A percentile compares a stretch with the other conserved stretches of the same genome.
These are phyloP conservation scores for Spodoptera frugiperda DNA, from an alignment of 1,140 invertebrate genomes.

Conservation along the genomic window DNA sequence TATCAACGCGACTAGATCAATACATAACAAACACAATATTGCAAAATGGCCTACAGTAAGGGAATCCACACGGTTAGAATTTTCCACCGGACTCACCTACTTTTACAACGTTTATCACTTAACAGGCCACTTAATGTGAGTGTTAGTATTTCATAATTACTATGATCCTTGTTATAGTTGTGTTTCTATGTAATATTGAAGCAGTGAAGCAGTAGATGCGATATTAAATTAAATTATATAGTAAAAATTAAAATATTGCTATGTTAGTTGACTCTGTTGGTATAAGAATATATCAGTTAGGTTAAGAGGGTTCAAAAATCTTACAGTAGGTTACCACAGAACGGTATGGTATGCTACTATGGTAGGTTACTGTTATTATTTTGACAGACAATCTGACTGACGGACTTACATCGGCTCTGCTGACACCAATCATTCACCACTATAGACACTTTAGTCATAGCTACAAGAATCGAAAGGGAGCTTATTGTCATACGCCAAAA, in stretches of 20 bases:
- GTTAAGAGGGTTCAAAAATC: too few species aligned
- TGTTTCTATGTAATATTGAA: neutral
- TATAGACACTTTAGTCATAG: too few species aligned
- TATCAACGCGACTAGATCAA: too few species aligned
- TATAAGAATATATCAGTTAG: too few species aligned
- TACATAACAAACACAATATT: neutral
- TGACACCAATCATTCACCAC: too few species aligned
- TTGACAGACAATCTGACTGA: neutral
- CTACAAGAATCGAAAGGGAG: too few species aligned
- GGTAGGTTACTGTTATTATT: too few species aligned
- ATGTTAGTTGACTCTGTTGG: neutral
- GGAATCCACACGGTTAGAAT: neutral
- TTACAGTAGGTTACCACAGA: too few species aligned
- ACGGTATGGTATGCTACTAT: too few species aligned
- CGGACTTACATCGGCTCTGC: too few species aligned
- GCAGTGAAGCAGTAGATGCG: constrained; percentile 8
- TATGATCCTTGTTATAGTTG: neutral
- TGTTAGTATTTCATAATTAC: constrained; percentile 21
- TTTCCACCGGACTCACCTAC: constrained; percentile 11
- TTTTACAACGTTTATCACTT: constrained; percentile 12
- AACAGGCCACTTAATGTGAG: constrained; percentile 5
- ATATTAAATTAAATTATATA: neutral
- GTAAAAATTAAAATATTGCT: neutral
- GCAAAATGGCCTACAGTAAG: neutral
- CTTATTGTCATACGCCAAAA: neutral